Conservation (phyloP, 37 sponge, comb jelly and placozoan genomes). For the Ianthella basta region DNA sequence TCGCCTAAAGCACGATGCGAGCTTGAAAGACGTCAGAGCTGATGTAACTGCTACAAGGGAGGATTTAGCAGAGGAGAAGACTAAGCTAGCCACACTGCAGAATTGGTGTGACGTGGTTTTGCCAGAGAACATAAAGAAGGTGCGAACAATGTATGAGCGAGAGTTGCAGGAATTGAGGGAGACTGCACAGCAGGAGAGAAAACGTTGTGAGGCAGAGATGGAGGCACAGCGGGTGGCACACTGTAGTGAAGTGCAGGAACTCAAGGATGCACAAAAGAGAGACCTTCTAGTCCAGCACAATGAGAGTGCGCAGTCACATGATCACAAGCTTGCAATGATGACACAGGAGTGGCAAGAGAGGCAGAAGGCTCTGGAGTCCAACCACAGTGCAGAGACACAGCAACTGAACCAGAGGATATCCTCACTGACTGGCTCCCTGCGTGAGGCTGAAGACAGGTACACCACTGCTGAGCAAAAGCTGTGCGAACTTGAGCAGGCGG, state of each 20-base stretch:
- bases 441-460: slow-evolving; percentile 56
- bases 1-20: slow-evolving; percentile 13
- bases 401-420: slow-evolving; percentile 51
- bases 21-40: neutral
- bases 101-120: neutral
- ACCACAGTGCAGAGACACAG: slow-evolving; percentile 29
- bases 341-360: slow-evolving; percentile 39
- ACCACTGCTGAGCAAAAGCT: slow-evolving; percentile 59
- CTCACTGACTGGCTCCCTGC: slow-evolving; percentile 46
- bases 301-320: slow-evolving; percentile 14
- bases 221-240: slow-evolving; percentile 13
- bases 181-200: neutral
- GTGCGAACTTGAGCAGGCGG: slow-evolving; percentile 26
- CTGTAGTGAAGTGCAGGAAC: slow-evolving; percentile 16
- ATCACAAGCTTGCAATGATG: neutral
- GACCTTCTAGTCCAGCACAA: neutral
- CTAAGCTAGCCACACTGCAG: neutral
- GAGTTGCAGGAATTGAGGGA: slow-evolving; percentile 31
- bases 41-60: neutral
- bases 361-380: neutral
- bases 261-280: neutral
- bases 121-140: slow-evolving; percentile 27
- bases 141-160: slow-evolving; percentile 19
- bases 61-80: slow-evolving; percentile 21
- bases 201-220: neutral